phyloP scores from a whole-genome alignment of 2,888 invertebrate genomes.

The Thumatha senex region DNA sequence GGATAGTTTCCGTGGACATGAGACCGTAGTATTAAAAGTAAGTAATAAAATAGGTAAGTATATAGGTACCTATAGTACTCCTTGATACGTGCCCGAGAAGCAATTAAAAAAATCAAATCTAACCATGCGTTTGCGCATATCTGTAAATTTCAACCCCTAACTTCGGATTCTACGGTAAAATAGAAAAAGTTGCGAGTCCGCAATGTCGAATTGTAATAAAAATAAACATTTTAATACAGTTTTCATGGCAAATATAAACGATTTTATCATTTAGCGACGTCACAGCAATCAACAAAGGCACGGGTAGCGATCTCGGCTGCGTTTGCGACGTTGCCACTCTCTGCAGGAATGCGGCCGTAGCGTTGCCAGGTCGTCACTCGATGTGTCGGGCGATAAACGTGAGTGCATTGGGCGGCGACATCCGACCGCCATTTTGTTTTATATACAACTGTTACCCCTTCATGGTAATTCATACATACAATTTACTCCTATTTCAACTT shows the following conservation, averaged over 20 bases:
- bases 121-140: too few species aligned
- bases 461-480: background rate
- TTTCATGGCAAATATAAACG: constrained; percentile 59
- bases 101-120: too few species aligned
- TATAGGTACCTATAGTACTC: too few species aligned
- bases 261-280: constrained; percentile 63
- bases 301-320: constrained; percentile 55
- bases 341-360: constrained; percentile 73
- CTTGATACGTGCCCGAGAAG: too few species aligned
- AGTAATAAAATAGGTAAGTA: too few species aligned
- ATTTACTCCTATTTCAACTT: background rate
- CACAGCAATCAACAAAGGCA: constrained; percentile 66
- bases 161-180: too few species aligned
- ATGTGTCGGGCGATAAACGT: constrained; percentile 65
- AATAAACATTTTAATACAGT: constrained; percentile 32
- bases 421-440: constrained; percentile 64
- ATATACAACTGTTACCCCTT: constrained; percentile 44
- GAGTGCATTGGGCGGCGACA: constrained; percentile 77
- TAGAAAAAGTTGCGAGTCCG: background rate
- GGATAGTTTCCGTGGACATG: too few species aligned
- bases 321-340: constrained; percentile 72
- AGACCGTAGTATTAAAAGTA: too few species aligned
- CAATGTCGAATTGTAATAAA: background rate
- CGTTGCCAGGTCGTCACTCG: constrained; percentile 66
- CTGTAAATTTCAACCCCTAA: too few species aligned